Percentiles rank a stretch among this genome's conserved stretches.
These are phyloP conservation scores for Scolanthus callimorphus DNA, from an alignment of 92 coral and sea anemone species.

Conservation along the genomic window DNA sequence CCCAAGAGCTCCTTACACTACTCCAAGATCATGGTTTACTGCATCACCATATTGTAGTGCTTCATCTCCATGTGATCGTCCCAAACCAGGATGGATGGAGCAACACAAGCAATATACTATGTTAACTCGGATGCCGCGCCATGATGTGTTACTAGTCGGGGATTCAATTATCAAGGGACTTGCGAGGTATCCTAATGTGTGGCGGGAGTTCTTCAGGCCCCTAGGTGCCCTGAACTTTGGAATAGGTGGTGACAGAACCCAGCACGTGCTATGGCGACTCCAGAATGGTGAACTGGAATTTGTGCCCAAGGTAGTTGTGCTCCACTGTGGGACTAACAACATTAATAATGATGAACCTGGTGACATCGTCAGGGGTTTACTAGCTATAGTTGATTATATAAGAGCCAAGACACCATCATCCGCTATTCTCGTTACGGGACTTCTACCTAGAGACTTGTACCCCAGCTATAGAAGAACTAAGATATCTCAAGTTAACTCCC, in stretches of 20 bases:
- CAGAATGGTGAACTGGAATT: conserved; percentile 88
- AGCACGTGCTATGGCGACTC: conserved; percentile 94
- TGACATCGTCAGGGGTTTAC: conserved; percentile 81
- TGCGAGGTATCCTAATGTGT: conserved; percentile 79
- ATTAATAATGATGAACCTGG: conserved; percentile 69
- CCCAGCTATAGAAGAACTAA: conserved; percentile 56
- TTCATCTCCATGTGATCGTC: conserved; percentile 64
- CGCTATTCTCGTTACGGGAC: conserved; percentile 66
- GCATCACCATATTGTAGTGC: too few species aligned
- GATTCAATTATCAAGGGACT: conserved; percentile 93
- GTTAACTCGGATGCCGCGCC: conserved; percentile 30
- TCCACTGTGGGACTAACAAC: conserved; percentile 97
- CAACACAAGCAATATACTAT: conserved; percentile 52
- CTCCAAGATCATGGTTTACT: too few species aligned
- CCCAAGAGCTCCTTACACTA: too few species aligned
- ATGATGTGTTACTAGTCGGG: conserved; percentile 71
- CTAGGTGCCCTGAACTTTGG: conserved; percentile 87
- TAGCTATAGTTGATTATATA: conserved; percentile 83
- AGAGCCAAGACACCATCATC: conserved; percentile 50
- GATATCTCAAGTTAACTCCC: conserved; percentile 63
- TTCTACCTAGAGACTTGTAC: conserved; percentile 80
- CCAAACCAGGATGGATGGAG: conserved; percentile 79
- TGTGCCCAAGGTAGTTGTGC: conserved; percentile 69
- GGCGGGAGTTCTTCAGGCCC: conserved; percentile 72
- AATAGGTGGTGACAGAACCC: conserved; percentile 91